A percentile compares a stretch with the other conserved stretches of the same genome.
Conservation (phyloP, 2,113 vertebrate species). For the Sterrhoptilus dennistouni region DNA sequence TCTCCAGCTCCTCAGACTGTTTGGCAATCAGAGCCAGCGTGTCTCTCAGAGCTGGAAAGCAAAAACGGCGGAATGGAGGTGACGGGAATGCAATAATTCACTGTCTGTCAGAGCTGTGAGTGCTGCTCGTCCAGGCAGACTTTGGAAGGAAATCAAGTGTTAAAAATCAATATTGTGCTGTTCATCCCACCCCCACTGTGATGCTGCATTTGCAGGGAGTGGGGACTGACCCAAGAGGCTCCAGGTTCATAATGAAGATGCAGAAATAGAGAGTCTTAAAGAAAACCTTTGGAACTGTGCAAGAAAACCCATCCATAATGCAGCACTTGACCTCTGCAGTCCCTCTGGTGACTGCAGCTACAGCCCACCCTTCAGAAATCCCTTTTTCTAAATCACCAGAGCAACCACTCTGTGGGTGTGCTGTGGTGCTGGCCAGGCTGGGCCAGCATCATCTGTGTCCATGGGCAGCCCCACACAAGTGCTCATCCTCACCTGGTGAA, state of each 20-base stretch:
- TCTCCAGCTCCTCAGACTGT: slow-evolving; percentile 80
- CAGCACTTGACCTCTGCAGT: neutral
- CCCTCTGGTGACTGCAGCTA: neutral
- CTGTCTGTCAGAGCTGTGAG: neutral
- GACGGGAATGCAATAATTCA: neutral
- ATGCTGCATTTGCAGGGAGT: neutral
- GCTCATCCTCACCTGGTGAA: slow-evolving; percentile 80
- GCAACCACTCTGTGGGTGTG: fast-evolving
- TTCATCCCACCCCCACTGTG: neutral
- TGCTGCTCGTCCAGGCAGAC: fast-evolving
- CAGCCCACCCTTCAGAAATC: neutral
- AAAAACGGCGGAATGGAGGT: neutral
- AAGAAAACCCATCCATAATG: neutral
- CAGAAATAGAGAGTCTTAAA: neutral
- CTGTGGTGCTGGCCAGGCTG: neutral
- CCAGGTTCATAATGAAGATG: neutral
- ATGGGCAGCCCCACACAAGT: fast-evolving
- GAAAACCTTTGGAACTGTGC: neutral
- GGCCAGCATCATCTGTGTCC: neutral
- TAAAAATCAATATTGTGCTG: neutral
- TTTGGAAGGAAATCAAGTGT: neutral
- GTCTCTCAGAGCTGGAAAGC: slow-evolving; percentile 82
- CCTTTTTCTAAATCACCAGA: neutral
- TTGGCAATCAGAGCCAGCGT: slow-evolving; percentile 80
- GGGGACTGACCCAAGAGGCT: neutral